Evolutionary conservation across 2,888 invertebrate species (phyloP), one percentile per base, ranked within the genome.

Genomic region (Caenorhabditis becei): DNA sequence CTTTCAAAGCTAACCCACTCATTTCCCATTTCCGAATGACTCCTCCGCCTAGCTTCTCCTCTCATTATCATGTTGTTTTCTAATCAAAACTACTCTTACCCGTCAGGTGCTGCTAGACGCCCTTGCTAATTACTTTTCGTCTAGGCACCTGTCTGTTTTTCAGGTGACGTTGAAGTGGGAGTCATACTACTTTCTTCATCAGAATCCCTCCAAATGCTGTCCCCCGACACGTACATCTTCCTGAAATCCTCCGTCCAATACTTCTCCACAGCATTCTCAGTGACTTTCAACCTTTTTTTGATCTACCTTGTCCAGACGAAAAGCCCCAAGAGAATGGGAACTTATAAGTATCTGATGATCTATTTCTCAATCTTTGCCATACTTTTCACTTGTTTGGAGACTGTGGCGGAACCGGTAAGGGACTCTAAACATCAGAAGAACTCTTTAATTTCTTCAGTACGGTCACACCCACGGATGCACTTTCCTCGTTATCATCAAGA

Each of bases 381-480:
- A 10, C 20, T 53, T 3, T 53, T 53, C 53, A 53, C 53, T 3
- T 53, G 53, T 53, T n/a, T 53, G 53, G 53, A 41, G 16, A 41
- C 14, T 16, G 41, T 41, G 3, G 41, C 41, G 41, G 41, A 41
- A 14, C 41, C 41, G 10, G 41, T 41, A 16, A 41, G 41, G 5
- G 35, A 10, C 16, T 32, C 5, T 32, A 4, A 32, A 32, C 5
- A 41, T 11, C 16, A 16, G 16, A 14, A 14, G 2, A 10, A 5
- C 14, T 41, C 10, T 10, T 16, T 5, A 20, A 5, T 20, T 23
- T 18, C 20, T 49, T 20, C 49, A 53, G 53, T 53, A 53, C 53
- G 53, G 23, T 14, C 53, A 53, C 53, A 53, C 53, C 23, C 26
- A 26, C 53, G 53, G 53, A 23, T 53, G 53, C 53, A 53, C 23